Conservation (phyloP, 2,888 invertebrate species). For the Agonopterix heracliana region DNA sequence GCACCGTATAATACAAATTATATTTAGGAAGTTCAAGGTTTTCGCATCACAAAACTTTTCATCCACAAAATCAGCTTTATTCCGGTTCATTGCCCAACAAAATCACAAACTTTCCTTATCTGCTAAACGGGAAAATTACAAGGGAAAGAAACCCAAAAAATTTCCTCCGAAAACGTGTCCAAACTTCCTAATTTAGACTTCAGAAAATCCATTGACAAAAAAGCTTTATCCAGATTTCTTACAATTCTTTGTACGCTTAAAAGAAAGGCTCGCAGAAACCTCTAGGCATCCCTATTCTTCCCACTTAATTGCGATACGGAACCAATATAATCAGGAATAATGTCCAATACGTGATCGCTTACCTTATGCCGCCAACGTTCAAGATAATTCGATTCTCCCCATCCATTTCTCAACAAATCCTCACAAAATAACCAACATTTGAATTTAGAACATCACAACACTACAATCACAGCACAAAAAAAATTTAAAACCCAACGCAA, state of each 20-base stretch:
- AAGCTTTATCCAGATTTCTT: background rate
- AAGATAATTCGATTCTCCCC: conserved; percentile 95
- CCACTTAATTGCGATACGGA: conserved; percentile 1
- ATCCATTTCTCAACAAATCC: conserved; percentile 78
- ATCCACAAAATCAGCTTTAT: no score
- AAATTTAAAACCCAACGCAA: background rate
- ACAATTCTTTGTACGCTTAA: background rate
- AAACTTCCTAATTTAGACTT: no score
- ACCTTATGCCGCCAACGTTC: conserved; percentile 95
- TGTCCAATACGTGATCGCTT: conserved; percentile 15
- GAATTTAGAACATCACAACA: conserved; percentile 31
- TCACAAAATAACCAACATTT: conserved; percentile 31
- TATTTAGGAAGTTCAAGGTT: no score
- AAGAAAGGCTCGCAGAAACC: background rate
- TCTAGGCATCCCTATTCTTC: background rate
- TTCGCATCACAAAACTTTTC: no score
- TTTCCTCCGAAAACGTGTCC: no score
- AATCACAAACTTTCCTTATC: no score
- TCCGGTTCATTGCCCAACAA: no score
- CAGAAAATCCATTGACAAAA: background rate
- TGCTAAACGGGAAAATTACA: no score
- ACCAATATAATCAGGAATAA: conserved; percentile 4
- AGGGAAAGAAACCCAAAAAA: no score
- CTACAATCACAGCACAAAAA: background rate
- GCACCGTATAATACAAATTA: no score